Conservation (phyloP, 2,888 invertebrate species). For the Drosophila eohydei region DNA sequence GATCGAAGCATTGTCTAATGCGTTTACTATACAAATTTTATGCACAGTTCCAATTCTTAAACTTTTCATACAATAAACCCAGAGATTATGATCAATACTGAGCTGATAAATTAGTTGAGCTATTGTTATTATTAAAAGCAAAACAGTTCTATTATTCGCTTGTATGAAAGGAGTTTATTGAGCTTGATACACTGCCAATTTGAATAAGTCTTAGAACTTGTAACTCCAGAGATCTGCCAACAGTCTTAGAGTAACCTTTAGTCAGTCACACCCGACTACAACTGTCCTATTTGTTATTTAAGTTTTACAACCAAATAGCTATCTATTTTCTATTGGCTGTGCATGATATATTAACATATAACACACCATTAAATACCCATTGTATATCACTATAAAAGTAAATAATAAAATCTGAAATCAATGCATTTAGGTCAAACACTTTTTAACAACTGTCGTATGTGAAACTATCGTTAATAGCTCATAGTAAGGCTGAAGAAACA, state of each 20-base stretch:
- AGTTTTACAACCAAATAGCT: background rate
- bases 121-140: background rate
- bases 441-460: background rate
- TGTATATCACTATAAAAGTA: background rate
- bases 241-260: too few relatives aligned
- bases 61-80: background rate
- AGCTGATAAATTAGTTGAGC: background rate
- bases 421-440: conserved; percentile 1
- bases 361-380: background rate
- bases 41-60: background rate
- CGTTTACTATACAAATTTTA: background rate
- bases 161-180: background rate
- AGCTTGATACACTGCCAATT: background rate
- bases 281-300: background rate
- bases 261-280: background rate
- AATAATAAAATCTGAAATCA: background rate
- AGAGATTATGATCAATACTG: background rate
- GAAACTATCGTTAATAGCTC: background rate
- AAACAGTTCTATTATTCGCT: background rate
- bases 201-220: background rate
- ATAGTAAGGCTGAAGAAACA: background rate
- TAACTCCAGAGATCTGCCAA: too few relatives aligned
- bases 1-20: background rate
- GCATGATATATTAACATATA: conserved; percentile 1
- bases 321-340: background rate